These are phyloP conservation scores for Dissostichus mawsoni DNA, from an alignment of 2,113 vertebrate species.

Conservation along the genomic window DNA sequence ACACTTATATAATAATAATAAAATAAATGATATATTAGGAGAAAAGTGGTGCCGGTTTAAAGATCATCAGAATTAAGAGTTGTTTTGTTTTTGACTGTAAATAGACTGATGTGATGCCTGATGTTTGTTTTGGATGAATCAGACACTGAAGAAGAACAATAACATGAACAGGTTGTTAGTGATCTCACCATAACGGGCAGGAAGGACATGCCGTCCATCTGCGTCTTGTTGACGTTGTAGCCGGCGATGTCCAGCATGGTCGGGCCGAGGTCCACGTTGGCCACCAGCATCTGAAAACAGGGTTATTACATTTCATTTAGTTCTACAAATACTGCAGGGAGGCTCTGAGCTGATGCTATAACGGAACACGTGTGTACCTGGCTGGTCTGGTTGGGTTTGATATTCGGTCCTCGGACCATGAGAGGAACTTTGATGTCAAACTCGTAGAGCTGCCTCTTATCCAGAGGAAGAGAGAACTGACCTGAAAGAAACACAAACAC, in stretches of 20 bases:
- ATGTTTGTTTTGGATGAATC: neutral
- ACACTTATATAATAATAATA: no score
- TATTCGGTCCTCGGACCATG: conserved; percentile 93
- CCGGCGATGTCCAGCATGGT: conserved; percentile 97
- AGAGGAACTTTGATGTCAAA: conserved; percentile 98
- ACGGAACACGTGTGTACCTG: conserved; percentile 79
- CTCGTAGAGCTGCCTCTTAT: conserved; percentile 97
- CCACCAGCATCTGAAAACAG: conserved; percentile 88
- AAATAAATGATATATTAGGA: no score
- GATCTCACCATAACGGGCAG: conserved; percentile 89
- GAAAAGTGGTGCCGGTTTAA: no score
- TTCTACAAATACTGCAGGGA: neutral
- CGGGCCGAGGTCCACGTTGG: conserved; percentile 96
- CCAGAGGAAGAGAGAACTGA: conserved; percentile 97
- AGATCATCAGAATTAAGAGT: no score
- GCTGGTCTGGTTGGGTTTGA: conserved; percentile 94
- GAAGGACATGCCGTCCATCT: conserved; percentile 97
- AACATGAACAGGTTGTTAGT: no score
- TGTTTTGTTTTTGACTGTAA: no score
- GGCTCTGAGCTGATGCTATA: no score
- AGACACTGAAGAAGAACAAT: no score
- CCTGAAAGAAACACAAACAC: conserved; percentile 78
- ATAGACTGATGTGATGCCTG: no score
- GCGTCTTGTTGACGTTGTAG: conserved; percentile 89
- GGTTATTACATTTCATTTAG: neutral